Conservation (phyloP, 2,888 invertebrate genomes). For the Agrotis exclamationis region DNA sequence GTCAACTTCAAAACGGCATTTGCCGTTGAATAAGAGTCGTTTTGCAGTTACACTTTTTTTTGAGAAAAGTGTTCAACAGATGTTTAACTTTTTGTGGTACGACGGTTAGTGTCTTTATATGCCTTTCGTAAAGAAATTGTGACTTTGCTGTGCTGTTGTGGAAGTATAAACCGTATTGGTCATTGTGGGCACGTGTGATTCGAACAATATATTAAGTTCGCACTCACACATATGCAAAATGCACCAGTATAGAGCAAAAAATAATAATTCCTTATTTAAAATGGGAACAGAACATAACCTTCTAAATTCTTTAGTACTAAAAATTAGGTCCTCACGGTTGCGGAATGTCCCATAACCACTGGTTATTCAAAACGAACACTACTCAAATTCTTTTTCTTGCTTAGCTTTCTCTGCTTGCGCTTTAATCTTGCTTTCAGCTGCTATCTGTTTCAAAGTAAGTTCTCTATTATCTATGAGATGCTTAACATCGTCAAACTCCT, state of each 20-base stretch:
- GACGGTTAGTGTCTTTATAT: neutral
- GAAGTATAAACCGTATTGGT: neutral
- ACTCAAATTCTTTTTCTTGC: conserved; percentile 68
- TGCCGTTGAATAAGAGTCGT: too few relatives aligned
- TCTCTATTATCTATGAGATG: conserved; percentile 87
- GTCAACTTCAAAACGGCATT: too few relatives aligned
- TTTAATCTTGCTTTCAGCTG: conserved; percentile 83
- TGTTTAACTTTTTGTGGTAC: too few relatives aligned
- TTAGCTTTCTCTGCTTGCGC: conserved; percentile 75
- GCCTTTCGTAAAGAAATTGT: neutral
- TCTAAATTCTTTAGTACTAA: conserved; percentile 34
- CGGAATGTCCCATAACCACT: conserved; percentile 45
- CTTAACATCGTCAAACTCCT: conserved; percentile 88
- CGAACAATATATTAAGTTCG: neutral
- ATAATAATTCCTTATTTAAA: neutral
- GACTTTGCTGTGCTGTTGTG: neutral
- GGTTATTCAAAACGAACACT: conserved; percentile 40
- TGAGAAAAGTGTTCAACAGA: too few relatives aligned
- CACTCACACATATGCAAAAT: neutral
- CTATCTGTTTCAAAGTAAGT: conserved; percentile 86
- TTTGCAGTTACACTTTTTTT: too few relatives aligned
- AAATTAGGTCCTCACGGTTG: conserved; percentile 29
- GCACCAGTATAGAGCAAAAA: neutral
- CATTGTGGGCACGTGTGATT: too few relatives aligned
- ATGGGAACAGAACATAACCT: conserved; percentile 24